A percentile compares a stretch with the other conserved stretches of the same genome.
These are phyloP conservation scores for Rhodophaea formosa DNA, from an alignment of 2,888 invertebrate genomes.

Conservation along the genomic window DNA sequence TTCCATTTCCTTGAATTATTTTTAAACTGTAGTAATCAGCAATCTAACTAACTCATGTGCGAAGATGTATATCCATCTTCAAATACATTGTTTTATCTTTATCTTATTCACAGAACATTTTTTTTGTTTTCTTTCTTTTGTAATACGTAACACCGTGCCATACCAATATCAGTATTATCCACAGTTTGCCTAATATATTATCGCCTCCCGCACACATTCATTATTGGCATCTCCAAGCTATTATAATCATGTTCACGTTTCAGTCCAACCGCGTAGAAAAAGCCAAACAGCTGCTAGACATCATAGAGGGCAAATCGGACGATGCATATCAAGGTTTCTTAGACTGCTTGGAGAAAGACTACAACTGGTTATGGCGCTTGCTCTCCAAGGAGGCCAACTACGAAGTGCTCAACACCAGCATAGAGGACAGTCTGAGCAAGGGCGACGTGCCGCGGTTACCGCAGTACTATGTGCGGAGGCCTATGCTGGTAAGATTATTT, in stretches of 20 bases:
- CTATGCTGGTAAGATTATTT: slow-evolving; percentile 63
- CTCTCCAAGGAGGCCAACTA: slow-evolving; percentile 60
- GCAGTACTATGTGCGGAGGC: slow-evolving; percentile 75
- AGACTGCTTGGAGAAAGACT: slow-evolving; percentile 76
- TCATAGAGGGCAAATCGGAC: slow-evolving; percentile 60
- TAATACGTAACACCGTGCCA: too few species aligned
- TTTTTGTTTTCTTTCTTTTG: too few species aligned
- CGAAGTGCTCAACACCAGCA: slow-evolving; percentile 60
- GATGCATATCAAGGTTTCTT: slow-evolving; percentile 79
- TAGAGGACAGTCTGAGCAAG: slow-evolving; percentile 74
- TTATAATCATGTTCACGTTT: slow-evolving; percentile 31
- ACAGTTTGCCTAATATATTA: too few species aligned
- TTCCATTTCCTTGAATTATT: too few species aligned
- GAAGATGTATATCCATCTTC: too few species aligned
- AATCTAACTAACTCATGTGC: too few species aligned
- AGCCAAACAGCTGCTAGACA: slow-evolving; percentile 61
- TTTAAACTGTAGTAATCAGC: too few species aligned
- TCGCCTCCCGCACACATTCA: too few species aligned
- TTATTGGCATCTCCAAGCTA: too few species aligned
- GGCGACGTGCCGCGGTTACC: slow-evolving; percentile 82
- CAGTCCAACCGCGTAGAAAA: slow-evolving; percentile 63
- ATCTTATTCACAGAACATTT: too few species aligned
- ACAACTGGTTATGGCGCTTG: slow-evolving; percentile 79
- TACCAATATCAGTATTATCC: too few species aligned
- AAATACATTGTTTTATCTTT: too few species aligned